phyloP scores from a whole-genome alignment of 2,113 vertebrate species.

The Caracal caracal region DNA sequence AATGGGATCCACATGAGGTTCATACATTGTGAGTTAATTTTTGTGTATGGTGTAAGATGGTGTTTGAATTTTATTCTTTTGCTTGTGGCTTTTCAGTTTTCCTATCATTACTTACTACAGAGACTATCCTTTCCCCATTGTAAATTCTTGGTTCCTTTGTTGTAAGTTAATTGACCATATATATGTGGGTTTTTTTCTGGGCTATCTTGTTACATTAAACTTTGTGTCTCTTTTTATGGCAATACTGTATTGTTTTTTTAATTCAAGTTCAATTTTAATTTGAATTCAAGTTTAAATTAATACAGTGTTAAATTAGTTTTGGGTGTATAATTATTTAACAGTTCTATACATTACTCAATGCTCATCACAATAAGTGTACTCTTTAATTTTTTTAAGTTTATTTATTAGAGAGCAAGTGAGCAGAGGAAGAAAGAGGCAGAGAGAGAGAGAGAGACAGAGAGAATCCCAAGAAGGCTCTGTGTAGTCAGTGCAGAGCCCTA shows the following conservation, averaged over 20 bases:
- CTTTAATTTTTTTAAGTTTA: not conserved
- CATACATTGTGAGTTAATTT: not conserved
- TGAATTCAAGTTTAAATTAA: not conserved
- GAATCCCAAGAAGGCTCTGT: no score
- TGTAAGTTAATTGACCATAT: not conserved
- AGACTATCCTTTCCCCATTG: not conserved
- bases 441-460: no score
- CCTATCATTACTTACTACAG: not conserved
- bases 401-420: no score
- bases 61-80: not conserved
- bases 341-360: not conserved
- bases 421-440: no score
- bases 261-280: not conserved
- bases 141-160: not conserved
- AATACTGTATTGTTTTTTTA: not conserved
- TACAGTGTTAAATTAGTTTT: not conserved
- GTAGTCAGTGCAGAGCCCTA: no score
- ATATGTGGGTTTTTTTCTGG: not conserved
- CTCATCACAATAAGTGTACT: not conserved
- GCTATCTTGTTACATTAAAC: not conserved
- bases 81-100: not conserved
- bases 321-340: not conserved
- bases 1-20: not conserved
- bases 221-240: not conserved
- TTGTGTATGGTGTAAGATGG: not conserved